Conservation (phyloP, 2,797 vertebrate species). For the Ctenochaetus hawaiiensis region DNA sequence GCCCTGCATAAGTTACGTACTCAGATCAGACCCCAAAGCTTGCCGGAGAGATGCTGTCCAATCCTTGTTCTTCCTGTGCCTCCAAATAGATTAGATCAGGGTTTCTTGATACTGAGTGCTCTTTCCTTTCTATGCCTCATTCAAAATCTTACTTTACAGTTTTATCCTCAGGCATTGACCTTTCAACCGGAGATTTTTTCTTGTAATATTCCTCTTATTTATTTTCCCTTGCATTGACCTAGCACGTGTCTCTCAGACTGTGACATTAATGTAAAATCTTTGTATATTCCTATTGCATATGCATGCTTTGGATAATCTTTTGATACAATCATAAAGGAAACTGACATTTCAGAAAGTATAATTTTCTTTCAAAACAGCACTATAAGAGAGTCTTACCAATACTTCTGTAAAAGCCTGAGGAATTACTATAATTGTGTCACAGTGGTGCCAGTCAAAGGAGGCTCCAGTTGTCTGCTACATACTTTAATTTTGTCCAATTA, state of each 20-base stretch:
- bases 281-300: constrained; percentile 36
- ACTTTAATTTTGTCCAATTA: constrained; percentile 38
- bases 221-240: constrained; percentile 44
- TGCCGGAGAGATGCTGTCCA: constrained; percentile 44
- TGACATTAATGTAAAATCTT: constrained; percentile 41
- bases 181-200: constrained; percentile 51
- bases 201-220: constrained; percentile 44
- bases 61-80: constrained; percentile 37
- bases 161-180: constrained; percentile 55
- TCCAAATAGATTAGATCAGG: constrained; percentile 56
- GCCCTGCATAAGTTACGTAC: constrained; percentile 61
- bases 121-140: constrained; percentile 52
- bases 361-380: constrained; percentile 22
- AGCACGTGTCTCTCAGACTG: constrained; percentile 36
- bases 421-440: constrained; percentile 48
- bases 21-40: constrained; percentile 47
- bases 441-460: constrained; percentile 5
- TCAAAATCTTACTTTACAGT: constrained; percentile 58
- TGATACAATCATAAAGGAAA: constrained; percentile 48
- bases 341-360: constrained; percentile 46
- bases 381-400: too few species aligned
- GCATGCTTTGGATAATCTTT: constrained; percentile 63
- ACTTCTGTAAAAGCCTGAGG: not conserved
- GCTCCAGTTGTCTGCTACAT: constrained; percentile 37
- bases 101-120: constrained; percentile 53